Evolutionary conservation across 2,888 invertebrate species (phyloP).

Genomic region (Copidosoma aretas): DNA sequence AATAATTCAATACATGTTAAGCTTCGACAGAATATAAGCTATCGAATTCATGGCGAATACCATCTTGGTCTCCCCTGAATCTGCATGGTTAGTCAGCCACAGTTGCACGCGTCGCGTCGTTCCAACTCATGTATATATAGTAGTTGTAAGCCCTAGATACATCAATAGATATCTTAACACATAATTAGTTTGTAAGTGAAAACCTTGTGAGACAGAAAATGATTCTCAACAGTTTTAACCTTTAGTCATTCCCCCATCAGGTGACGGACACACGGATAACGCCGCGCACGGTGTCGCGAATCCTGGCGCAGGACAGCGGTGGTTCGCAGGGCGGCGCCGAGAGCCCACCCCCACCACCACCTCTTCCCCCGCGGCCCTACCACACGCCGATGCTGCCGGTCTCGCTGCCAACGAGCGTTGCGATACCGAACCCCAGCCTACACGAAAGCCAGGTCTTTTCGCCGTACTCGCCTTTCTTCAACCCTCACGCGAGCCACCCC

Average conservation of each 20-base stretch:
- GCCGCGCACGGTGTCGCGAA: conserved; percentile 86
- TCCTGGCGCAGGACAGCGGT: conserved; percentile 82
- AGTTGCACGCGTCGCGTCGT: too few relatives aligned
- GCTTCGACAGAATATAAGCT: too few relatives aligned
- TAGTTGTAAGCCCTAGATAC: too few relatives aligned
- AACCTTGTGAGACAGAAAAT: conserved; percentile 31
- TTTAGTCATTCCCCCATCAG: conserved; percentile 49
- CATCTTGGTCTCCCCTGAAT: too few relatives aligned
- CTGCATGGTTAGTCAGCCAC: too few relatives aligned
- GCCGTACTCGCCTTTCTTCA: conserved; percentile 89
- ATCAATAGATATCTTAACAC: neutral
- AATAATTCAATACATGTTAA: too few relatives aligned
- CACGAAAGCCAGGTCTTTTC: conserved; percentile 94
- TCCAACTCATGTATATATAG: too few relatives aligned
- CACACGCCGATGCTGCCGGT: conserved; percentile 84
- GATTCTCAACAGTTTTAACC: conserved; percentile 35
- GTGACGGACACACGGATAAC: conserved; percentile 92
- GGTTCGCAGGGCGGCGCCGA: conserved; percentile 68
- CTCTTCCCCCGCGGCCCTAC: conserved; percentile 75
- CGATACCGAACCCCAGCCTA: conserved; percentile 94
- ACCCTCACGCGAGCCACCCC: conserved; percentile 61
- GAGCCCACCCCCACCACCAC: conserved; percentile 67
- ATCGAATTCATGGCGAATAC: too few relatives aligned
- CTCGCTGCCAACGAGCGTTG: conserved; percentile 92
- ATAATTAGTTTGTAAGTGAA: conserved; percentile 9